Base-by-base conservation (phyloP, 1,140 invertebrate genomes). In the Grapholita molesta region DNA sequence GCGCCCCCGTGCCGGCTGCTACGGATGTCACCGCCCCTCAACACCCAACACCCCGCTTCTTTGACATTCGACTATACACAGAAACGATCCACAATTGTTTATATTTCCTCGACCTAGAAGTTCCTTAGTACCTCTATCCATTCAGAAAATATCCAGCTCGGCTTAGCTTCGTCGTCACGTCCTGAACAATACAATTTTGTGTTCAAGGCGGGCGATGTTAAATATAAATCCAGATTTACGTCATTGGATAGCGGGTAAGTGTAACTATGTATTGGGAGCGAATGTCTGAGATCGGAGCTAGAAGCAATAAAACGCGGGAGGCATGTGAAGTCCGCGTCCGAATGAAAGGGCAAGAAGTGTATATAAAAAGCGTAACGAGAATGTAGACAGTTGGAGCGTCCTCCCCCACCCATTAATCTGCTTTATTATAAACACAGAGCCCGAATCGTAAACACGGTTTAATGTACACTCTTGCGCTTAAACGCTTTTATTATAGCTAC, bases 371-470 rank as follows among this genome's bases (percentile, higher is more conserved):
- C 79, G 69, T 82, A 83, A 83, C 79, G 80, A 83, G 78, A 76
- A 82, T 83, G 79, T 86, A 72, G 79, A 80, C 76, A 76, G 72
- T 61, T 53, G 67, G 73, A 75, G 77, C 72, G 74, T 75, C 75
- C 68, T 70, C 70, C 70, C 67, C 70, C 74, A 68, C 72, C 74
- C 83, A 88, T 88, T 88, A 88, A 88, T 89, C 81, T 66, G 75
- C 77, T 88, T 88, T 90, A 88, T 86, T 89, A 88, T 88, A 87
- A 88, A 89, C 83, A 90, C 78, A 78, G 76, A 65, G 80, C 79
- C 80, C 84, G 78, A 86, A 90, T 88, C 84, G 85, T 88, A 87
- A 90, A 88, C 86, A 84, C 77, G 72, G 18, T 79, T 84, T 83
- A 83, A 85, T 81, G 76, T 70, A 69, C 74, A 76, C 78, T 72